phyloP scores from a whole-genome alignment of 2,888 invertebrate species.

The Hypselothyrea guttata region DNA sequence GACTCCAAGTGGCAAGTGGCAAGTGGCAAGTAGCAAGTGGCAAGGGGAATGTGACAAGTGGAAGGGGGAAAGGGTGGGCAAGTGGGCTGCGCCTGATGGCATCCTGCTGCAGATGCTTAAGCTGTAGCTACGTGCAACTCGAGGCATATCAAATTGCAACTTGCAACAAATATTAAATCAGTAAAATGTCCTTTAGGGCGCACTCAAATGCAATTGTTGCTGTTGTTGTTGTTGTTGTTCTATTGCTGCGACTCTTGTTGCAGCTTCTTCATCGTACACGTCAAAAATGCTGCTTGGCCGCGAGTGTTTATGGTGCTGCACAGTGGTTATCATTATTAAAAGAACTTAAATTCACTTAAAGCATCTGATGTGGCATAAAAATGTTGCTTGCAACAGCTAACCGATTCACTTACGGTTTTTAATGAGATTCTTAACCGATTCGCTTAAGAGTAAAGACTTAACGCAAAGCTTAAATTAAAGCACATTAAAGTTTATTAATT shows the following conservation, averaged over 20 bases:
- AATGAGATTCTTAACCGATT: no score
- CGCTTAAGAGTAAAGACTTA: no score
- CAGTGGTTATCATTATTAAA: no score
- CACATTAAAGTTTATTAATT: no score
- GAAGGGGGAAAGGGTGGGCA: no score
- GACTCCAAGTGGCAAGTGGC: constrained; percentile 9
- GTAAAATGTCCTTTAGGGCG: constrained; percentile 73
- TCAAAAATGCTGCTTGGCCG: constrained; percentile 69
- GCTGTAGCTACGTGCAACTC: constrained; percentile 59
- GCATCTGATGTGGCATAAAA: no score
- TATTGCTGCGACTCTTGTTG: constrained; percentile 25
- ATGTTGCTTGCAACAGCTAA: no score
- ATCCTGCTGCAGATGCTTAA: constrained; percentile 46
- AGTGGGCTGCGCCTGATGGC: constrained; percentile 16
- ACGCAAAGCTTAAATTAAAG: no score
- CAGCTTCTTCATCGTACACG: constrained; percentile 49
- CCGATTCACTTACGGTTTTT: no score
- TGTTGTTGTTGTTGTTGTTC: constrained; percentile 30
- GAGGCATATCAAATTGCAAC: constrained; percentile 71
- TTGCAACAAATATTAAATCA: constrained; percentile 75
- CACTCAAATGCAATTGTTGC: constrained; percentile 72
- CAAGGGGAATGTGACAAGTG: no score
- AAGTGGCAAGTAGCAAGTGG: constrained; percentile 3
- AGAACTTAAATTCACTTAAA: no score
- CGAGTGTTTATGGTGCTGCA: constrained; percentile 64